Percentiles rank a stretch among this genome's conserved stretches.
Conservation (phyloP, 2,888 invertebrate species). For the Polylopha cassiicola region DNA sequence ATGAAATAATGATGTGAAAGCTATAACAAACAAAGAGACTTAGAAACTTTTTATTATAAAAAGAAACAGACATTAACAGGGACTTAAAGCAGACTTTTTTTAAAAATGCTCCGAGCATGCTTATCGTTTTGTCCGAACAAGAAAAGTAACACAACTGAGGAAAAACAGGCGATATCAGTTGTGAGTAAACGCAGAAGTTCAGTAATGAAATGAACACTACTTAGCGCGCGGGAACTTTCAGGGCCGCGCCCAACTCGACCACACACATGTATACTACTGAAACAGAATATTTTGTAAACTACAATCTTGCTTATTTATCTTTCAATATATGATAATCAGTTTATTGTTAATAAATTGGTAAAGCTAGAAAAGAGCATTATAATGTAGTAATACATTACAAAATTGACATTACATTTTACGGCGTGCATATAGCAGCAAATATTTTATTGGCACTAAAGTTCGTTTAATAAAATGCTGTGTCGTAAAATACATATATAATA, state of each 20-base stretch:
- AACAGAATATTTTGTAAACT: not conserved
- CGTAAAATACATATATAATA: too few species aligned
- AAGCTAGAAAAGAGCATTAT: not conserved
- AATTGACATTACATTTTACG: too few species aligned
- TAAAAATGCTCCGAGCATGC: not conserved
- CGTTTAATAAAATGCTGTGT: too few species aligned
- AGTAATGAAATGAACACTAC: slow-evolving; percentile 18
- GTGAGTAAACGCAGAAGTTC: slow-evolving; percentile 8
- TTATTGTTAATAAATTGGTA: not conserved
- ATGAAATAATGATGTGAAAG: too few species aligned
- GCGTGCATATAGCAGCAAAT: too few species aligned
- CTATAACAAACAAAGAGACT: too few species aligned
- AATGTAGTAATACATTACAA: too few species aligned
- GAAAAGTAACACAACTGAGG: not conserved
- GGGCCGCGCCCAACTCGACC: slow-evolving; percentile 1
- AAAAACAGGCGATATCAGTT: slow-evolving; percentile 6
- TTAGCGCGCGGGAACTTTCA: slow-evolving; percentile 4
- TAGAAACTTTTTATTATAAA: too few species aligned
- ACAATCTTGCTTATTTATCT: not conserved
- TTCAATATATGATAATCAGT: not conserved
- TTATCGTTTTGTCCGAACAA: not conserved
- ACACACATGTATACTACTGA: too few species aligned
- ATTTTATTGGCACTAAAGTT: too few species aligned
- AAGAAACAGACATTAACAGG: too few species aligned
- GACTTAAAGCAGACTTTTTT: not conserved